Evolutionary conservation across 2,113 vertebrate genomes (phyloP).

Genomic region (Felis chaus): DNA sequence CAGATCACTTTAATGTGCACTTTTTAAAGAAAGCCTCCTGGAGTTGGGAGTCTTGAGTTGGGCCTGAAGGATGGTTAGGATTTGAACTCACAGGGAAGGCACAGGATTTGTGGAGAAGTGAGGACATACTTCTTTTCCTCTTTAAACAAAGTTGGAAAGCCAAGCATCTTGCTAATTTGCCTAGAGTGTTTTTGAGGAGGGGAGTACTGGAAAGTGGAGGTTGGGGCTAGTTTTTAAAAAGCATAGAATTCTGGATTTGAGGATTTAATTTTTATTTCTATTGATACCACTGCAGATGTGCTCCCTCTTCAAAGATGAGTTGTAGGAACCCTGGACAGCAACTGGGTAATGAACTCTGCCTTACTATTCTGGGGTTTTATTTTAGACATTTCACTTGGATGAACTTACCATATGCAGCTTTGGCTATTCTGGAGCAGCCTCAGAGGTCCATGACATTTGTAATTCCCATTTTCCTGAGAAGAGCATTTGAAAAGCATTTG

Average conservation of each 20-base stretch:
- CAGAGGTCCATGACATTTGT: not conserved
- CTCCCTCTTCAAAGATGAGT: not conserved
- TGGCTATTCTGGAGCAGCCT: not conserved
- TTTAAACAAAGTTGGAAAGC: not conserved
- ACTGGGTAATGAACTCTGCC: not conserved
- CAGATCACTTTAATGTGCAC: not conserved
- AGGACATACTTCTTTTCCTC: not conserved
- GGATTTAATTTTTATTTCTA: conserved; percentile 25
- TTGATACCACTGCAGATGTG: not conserved
- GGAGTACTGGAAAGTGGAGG: not conserved
- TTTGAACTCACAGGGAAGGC: not conserved
- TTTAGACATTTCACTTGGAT: conserved; percentile 49
- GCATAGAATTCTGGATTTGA: not conserved
- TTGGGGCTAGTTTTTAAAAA: conserved; percentile 2
- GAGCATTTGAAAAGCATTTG: conserved; percentile 27
- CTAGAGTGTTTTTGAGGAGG: not conserved
- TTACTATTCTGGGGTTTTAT: conserved; percentile 19
- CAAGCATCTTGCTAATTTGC: not conserved
- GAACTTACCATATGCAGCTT: not conserved
- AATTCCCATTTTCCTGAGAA: conserved; percentile 42
- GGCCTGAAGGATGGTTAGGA: not conserved
- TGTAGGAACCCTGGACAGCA: conserved; percentile 2
- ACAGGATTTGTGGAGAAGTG: not conserved
- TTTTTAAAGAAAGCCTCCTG: conserved; percentile 26
- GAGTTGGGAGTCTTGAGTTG: not conserved